phyloP scores from a whole-genome alignment of 2,888 invertebrate species.

The Microdon myrmicae region DNA sequence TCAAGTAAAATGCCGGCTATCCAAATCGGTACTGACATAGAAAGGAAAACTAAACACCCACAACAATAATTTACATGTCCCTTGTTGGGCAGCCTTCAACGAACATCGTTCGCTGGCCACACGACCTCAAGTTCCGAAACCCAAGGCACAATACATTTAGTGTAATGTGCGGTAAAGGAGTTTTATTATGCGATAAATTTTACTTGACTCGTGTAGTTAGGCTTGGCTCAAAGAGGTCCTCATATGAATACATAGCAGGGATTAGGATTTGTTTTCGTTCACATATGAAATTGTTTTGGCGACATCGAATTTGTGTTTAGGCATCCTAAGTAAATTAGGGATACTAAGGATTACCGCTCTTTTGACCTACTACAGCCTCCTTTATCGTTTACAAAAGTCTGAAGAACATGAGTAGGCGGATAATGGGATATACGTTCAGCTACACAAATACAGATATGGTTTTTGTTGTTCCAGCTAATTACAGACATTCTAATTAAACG shows the following conservation, averaged over 20 bases:
- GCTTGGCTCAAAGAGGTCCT: constrained; percentile 13
- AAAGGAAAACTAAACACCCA: constrained; percentile 44
- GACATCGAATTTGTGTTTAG: constrained; percentile 23
- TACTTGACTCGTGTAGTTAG: constrained; percentile 8
- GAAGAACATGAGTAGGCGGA: neutral
- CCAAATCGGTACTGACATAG: constrained; percentile 7
- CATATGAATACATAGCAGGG: constrained; percentile 43
- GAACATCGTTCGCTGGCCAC: neutral
- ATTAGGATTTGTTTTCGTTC: constrained; percentile 41
- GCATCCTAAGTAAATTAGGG: constrained; percentile 45
- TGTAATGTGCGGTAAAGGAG: constrained; percentile 52
- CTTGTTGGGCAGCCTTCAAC: constrained; percentile 18
- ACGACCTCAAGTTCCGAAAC: constrained; percentile 13
- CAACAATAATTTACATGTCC: constrained; percentile 52
- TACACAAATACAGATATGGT: constrained; percentile 13
- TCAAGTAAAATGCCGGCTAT: constrained; percentile 27
- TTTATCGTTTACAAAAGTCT: constrained; percentile 28
- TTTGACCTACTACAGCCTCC: constrained; percentile 37
- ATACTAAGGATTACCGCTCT: constrained; percentile 36
- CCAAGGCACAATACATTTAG: constrained; percentile 50
- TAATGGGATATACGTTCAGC: neutral
- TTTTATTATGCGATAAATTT: constrained; percentile 51
- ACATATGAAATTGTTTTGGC: constrained; percentile 9
- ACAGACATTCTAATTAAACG: constrained; percentile 43
- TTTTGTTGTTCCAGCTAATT: constrained; percentile 18